Conservation (phyloP, 2,113 vertebrate genomes). For the Oncorhynchus nerka region DNA sequence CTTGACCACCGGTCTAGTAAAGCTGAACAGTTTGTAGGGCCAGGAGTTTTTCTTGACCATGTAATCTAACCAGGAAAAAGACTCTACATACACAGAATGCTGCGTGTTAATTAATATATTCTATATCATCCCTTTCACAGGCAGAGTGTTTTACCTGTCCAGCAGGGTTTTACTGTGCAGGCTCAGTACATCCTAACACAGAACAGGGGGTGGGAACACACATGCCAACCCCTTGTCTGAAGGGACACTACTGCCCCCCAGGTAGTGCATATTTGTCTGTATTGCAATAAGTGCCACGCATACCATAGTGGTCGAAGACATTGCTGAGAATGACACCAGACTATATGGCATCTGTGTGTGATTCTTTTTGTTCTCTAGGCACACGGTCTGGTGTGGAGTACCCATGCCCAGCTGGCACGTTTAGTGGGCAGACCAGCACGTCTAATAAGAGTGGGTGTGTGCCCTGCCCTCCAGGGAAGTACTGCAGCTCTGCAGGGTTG, state of each 20-base stretch:
- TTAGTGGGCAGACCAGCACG: conserved; percentile 70
- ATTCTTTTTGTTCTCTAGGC: conserved; percentile 50
- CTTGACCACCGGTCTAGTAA: no score
- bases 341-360: not conserved
- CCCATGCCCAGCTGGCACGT: conserved; percentile 76
- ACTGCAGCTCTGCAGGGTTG: conserved; percentile 78
- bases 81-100: not conserved
- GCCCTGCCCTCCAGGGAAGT: conserved; percentile 81
- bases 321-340: not conserved
- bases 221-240: conserved; percentile 67
- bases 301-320: not conserved
- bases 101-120: not conserved
- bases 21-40: no score
- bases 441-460: conserved; percentile 68
- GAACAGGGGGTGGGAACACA: conserved; percentile 52
- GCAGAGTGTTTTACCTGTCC: conserved; percentile 76
- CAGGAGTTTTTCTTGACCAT: no score
- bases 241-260: conserved; percentile 77
- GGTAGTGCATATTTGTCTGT: conserved; percentile 58
- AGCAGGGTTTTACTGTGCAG: conserved; percentile 74
- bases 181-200: conserved; percentile 46
- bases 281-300: not conserved
- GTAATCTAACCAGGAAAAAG: no score
- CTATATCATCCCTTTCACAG: conserved; percentile 41
- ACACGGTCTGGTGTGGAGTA: conserved; percentile 64